Evolutionary conservation across 2,888 invertebrate species (phyloP).

Genomic region (Cantharis nigra): DNA sequence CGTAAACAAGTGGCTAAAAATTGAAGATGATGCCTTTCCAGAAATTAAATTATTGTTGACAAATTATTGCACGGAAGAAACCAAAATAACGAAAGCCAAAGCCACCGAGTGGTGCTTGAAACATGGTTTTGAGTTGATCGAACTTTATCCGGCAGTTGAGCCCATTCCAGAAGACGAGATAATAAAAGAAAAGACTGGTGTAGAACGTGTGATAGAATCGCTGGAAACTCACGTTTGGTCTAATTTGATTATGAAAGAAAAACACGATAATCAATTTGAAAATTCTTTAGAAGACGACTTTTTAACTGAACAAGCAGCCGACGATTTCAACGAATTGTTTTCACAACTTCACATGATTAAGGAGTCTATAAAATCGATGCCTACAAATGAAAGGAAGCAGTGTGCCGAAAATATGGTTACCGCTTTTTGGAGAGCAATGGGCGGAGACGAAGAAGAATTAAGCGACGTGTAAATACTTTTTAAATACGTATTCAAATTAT

Average conservation of each 20-base stretch:
- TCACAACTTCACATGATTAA: constrained; percentile 70
- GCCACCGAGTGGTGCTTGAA: constrained; percentile 70
- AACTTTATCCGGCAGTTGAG: constrained; percentile 59
- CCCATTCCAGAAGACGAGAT: constrained; percentile 57
- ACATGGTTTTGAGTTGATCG: constrained; percentile 71
- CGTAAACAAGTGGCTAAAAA: constrained; percentile 46
- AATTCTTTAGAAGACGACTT: constrained; percentile 30
- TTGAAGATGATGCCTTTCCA: constrained; percentile 47
- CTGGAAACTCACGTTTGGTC: constrained; percentile 76
- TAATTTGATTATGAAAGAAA: constrained; percentile 65
- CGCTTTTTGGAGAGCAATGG: constrained; percentile 76
- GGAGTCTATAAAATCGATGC: constrained; percentile 65
- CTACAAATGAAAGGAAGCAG: constrained; percentile 66
- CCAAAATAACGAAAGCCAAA: constrained; percentile 50
- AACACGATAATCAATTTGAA: constrained; percentile 8
- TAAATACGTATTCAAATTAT: neutral
- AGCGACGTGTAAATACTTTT: constrained; percentile 47
- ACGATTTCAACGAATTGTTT: constrained; percentile 68
- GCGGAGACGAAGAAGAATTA: constrained; percentile 72
- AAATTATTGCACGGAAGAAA: constrained; percentile 57
- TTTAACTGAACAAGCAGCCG: constrained; percentile 40
- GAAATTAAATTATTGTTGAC: constrained; percentile 65
- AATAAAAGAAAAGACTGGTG: constrained; percentile 66
- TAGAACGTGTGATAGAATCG: constrained; percentile 70
- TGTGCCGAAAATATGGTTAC: constrained; percentile 75